Percentiles rank a stretch among this genome's conserved stretches.
Conservation (phyloP, 2,888 invertebrate genomes). For the Ariolimax columbianus region DNA sequence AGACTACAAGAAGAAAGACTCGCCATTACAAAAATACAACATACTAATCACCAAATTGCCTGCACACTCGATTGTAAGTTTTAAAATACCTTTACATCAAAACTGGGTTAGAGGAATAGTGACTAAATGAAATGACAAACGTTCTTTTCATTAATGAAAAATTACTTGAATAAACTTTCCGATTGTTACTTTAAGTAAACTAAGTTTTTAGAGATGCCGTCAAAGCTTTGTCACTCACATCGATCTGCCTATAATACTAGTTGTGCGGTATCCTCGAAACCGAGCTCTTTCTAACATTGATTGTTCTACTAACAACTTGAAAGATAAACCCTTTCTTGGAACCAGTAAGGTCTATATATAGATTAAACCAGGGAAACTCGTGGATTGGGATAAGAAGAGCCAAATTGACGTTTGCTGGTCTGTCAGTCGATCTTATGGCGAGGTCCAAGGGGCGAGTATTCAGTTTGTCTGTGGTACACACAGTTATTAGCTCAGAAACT, state of each 20-base stretch:
- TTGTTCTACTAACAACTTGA: constrained; percentile 25
- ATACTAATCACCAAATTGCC: too few species aligned
- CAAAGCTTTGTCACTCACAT: not conserved
- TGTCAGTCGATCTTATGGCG: not conserved
- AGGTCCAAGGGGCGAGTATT: not conserved
- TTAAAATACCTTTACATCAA: too few species aligned
- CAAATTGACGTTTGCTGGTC: constrained; percentile 23
- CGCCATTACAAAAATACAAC: too few species aligned
- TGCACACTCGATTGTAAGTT: too few species aligned
- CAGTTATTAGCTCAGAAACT: too few species aligned
- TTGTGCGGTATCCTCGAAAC: not conserved
- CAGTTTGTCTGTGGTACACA: too few species aligned
- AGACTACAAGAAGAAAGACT: too few species aligned
- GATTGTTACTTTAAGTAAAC: not conserved
- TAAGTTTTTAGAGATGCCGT: not conserved
- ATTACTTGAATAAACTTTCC: not conserved
- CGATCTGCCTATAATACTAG: not conserved
- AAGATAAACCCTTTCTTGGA: constrained; percentile 4
- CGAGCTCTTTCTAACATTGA: constrained; percentile 13
- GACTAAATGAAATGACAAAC: too few species aligned
- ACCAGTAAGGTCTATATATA: constrained; percentile 1
- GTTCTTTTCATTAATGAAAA: not conserved
- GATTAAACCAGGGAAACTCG: not conserved
- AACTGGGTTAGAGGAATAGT: too few species aligned
- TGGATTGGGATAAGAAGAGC: not conserved